Conservation (phyloP, 2,888 invertebrate genomes). For the Cheilosia vulpina region DNA sequence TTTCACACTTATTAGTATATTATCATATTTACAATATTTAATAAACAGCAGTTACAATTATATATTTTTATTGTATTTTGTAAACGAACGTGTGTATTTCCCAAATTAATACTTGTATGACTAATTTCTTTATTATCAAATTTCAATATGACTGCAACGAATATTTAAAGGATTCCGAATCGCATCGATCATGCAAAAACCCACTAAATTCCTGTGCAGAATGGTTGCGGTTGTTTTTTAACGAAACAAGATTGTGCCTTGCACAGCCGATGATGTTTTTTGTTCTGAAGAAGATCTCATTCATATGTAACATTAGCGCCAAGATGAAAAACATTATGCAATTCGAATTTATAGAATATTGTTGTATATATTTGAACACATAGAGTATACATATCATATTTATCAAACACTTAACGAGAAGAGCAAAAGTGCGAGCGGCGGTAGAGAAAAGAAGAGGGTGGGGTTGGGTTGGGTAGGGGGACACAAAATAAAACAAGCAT, state of each 20-base stretch:
- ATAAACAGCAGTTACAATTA: slow-evolving; percentile 64
- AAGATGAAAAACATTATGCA: slow-evolving; percentile 41
- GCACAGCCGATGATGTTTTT: neutral
- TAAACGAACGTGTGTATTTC: slow-evolving; percentile 36
- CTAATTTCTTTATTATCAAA: slow-evolving; percentile 21
- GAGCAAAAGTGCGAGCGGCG: slow-evolving; percentile 44
- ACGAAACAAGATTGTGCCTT: neutral
- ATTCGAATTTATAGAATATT: slow-evolving; percentile 28
- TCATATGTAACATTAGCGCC: slow-evolving; percentile 21
- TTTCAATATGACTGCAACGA: slow-evolving; percentile 45
- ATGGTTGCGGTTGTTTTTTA: neutral
- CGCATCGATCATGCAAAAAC: slow-evolving; percentile 14
- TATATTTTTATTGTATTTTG: slow-evolving; percentile 44
- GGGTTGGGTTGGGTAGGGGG: neutral
- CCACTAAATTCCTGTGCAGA: neutral
- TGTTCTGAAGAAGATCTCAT: neutral
- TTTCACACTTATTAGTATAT: slow-evolving; percentile 68
- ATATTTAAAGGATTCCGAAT: slow-evolving; percentile 31
- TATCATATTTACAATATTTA: slow-evolving; percentile 69
- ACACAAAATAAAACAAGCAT: slow-evolving; percentile 71
- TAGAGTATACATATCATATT: slow-evolving; percentile 60
- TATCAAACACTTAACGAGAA: slow-evolving; percentile 63
- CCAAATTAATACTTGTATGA: slow-evolving; percentile 36
- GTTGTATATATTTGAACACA: slow-evolving; percentile 63
- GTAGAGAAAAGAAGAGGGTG: slow-evolving; percentile 3